phyloP scores from a whole-genome alignment of 2,797 vertebrate genomes.

The Argyrosomus regius region DNA sequence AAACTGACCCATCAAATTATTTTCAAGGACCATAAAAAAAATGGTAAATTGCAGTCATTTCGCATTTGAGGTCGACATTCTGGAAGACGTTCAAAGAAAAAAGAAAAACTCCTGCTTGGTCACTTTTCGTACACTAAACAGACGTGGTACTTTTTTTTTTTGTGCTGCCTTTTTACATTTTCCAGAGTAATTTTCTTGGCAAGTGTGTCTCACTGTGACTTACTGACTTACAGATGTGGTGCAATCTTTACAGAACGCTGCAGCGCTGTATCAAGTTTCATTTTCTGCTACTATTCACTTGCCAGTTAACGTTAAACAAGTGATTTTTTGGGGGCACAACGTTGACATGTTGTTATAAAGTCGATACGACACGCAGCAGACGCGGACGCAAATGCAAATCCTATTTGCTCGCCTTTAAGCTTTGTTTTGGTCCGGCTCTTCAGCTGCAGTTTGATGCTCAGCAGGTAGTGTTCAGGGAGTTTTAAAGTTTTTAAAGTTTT shows the following conservation, averaged over 20 bases:
- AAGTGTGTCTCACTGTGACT: slow-evolving; percentile 19
- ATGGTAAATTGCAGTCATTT: slow-evolving; percentile 12
- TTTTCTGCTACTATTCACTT: no score
- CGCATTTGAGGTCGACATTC: slow-evolving; percentile 11
- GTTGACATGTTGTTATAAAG: neutral
- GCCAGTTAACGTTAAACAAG: no score
- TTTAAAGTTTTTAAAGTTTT: neutral
- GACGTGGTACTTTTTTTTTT: neutral
- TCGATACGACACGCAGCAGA: neutral
- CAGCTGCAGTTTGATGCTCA: neutral
- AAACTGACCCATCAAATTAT: slow-evolving; percentile 31
- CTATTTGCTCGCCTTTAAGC: neutral
- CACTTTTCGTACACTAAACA: slow-evolving; percentile 50
- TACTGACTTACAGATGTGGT: slow-evolving; percentile 36
- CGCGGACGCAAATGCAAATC: neutral
- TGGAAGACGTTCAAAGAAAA: slow-evolving; percentile 47
- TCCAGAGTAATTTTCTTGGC: slow-evolving; percentile 40
- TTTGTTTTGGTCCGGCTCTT: neutral
- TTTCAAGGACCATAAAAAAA: slow-evolving; percentile 20
- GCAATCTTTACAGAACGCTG: slow-evolving; percentile 2
- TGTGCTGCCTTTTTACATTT: slow-evolving; percentile 17
- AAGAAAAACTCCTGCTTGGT: slow-evolving; percentile 12
- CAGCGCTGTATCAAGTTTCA: neutral
- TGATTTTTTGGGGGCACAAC: neutral
- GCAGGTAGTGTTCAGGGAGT: neutral